Evolutionary conservation across 1,140 invertebrate species (phyloP).

Genomic region (Zaprionus kolodkinae): DNA sequence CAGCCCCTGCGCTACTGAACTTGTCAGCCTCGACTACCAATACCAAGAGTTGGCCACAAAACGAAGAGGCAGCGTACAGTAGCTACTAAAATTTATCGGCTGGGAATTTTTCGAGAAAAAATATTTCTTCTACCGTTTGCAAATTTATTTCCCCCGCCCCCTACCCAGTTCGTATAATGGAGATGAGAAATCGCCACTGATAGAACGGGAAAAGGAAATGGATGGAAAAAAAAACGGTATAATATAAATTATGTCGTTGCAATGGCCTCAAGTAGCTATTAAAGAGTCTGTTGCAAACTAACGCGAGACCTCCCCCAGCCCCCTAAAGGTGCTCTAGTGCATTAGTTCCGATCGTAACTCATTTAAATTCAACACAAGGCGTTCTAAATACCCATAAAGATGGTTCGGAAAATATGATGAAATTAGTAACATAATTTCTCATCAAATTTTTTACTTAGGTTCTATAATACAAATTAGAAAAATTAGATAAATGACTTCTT

Average conservation of each 20-base stretch:
- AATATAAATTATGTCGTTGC: constrained; percentile 64
- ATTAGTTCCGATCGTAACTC: constrained; percentile 74
- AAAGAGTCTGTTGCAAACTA: constrained; percentile 46
- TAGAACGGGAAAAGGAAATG: constrained; percentile 48
- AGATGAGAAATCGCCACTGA: constrained; percentile 73
- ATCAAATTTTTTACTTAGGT: not conserved
- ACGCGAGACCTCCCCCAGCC: constrained; percentile 25
- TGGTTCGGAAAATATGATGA: not conserved
- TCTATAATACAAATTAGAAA: no score
- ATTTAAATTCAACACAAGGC: constrained; percentile 70
- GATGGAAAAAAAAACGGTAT: constrained; percentile 21
- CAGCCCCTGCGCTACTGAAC: constrained; percentile 42
- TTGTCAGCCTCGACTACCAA: constrained; percentile 61
- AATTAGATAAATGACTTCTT: no score
- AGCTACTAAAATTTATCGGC: constrained; percentile 69
- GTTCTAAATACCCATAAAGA: constrained; percentile 6
- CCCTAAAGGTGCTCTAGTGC: constrained; percentile 55
- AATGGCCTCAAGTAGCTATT: constrained; percentile 58
- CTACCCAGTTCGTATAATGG: constrained; percentile 68
- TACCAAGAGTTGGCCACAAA: constrained; percentile 31
- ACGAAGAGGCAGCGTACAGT: constrained; percentile 17
- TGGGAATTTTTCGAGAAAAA: constrained; percentile 67
- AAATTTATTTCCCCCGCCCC: constrained; percentile 77
- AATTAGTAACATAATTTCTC: not conserved
- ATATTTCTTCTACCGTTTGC: constrained; percentile 76